Conservation (phyloP, 2,797 vertebrate genomes). For the Hapalemur alaotrensis region DNA sequence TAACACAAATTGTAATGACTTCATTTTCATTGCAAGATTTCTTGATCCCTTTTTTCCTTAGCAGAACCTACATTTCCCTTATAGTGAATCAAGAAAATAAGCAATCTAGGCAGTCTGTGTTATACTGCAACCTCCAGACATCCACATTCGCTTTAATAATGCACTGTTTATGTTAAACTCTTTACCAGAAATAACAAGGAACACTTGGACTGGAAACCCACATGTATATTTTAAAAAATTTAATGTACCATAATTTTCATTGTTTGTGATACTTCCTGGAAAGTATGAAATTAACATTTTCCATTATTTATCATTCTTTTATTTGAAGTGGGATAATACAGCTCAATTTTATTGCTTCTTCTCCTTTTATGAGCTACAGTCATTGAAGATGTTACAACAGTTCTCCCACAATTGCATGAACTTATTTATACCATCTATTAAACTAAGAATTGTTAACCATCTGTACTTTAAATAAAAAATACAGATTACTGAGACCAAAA, state of each 20-base stretch:
- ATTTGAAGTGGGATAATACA: neutral
- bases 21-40: conserved; percentile 6
- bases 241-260: neutral
- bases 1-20: neutral
- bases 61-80: neutral
- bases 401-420: neutral
- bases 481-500: neutral
- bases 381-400: neutral
- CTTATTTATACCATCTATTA: neutral
- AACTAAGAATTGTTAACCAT: neutral
- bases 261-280: neutral
- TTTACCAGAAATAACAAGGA: conserved; percentile 4
- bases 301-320: neutral
- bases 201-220: neutral
- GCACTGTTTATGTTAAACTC: neutral
- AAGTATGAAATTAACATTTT: neutral
- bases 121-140: neutral
- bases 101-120: neutral
- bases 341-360: neutral
- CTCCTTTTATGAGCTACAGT: neutral
- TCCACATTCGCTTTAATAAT: neutral
- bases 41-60: neutral
- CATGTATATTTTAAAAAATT: neutral
- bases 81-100: conserved; percentile 14
- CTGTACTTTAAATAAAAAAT: conserved; percentile 9